A percentile compares a stretch with the other conserved stretches of the same genome.
Evolutionary conservation across 2,888 invertebrate genomes (phyloP).

Genomic region (Caenorhabditis afra): DNA sequence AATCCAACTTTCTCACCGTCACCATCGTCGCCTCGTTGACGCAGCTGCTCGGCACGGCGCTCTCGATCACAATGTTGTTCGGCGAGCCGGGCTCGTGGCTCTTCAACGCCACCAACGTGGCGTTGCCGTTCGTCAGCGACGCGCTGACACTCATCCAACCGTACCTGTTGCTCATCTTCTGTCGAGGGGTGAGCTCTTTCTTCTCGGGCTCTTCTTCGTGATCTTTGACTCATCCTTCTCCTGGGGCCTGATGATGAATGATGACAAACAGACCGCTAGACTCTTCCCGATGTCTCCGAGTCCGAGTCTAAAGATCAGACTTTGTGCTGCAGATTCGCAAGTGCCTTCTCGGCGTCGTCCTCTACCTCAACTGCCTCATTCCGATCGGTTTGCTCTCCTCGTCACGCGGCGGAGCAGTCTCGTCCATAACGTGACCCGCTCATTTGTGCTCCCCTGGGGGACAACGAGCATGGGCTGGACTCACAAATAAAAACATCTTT

Average conservation of each 20-base stretch:
- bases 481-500: no score
- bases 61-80: neutral
- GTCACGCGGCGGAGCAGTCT: neutral
- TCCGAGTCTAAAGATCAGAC: no score
- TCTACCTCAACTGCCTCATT: neutral
- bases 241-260: no score
- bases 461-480: no score
- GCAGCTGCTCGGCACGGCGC: neutral
- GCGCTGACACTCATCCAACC: constrained; percentile 23
- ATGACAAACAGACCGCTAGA: no score
- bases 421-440: constrained; percentile 2
- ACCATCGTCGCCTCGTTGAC: constrained; percentile 2
- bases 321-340: constrained; percentile 1
- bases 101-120: constrained; percentile 7
- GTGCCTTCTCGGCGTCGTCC: neutral
- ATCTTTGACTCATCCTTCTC: no score
- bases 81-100: neutral
- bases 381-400: neutral
- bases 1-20: constrained; percentile 5
- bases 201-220: no score
- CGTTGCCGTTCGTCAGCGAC: constrained; percentile 30
- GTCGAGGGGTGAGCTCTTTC: constrained; percentile 6
- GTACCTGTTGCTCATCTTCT: constrained; percentile 19
- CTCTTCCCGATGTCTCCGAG: no score
- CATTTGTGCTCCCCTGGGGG: no score